Evolutionary conservation across 2,113 vertebrate species (phyloP), one percentile per base, ranked within the genome.

Genomic region (Otocyon megalotis): DNA sequence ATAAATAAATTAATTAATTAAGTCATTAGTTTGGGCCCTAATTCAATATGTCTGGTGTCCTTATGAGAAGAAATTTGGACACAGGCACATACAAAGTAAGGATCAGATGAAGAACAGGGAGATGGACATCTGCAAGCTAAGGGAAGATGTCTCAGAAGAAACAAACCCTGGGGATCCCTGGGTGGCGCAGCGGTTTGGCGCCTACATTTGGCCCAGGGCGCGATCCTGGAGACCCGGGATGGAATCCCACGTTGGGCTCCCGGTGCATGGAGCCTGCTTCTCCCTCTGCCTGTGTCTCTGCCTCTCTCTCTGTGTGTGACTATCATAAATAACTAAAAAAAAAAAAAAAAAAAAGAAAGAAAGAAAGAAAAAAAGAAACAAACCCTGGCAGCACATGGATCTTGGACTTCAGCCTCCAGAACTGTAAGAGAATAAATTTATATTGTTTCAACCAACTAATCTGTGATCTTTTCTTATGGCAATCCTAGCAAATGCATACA

Each of bases 1-100:
- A 43, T 53, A 87, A 83, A 89, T 67, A 81, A 82, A 11, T 65
- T 92, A 74, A 84, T n/a, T n/a, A 90, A 83, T 56, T 26, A 81
- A 24, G 32, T 82, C 79, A 63, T 77, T 35, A 56, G 26, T 8
- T 19, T 87, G 62, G 48, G 35, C 28, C n/a, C 2, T 50, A 81
- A 85, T 85, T 50, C 72, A 87, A 30, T 30, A 67, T 62, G 56
- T 72, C 60, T 94, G 53, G n/a, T 60, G 37, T 86, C 26, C 58
- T 95, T 53, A 32, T 20, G 43, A 87, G 60, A 92, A n/a, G 28
- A 83, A 74, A 93, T 35, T 11, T 69, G 26, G 35, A 28, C 15
- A 83, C 3, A 81, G 24, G 67, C 12, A 60, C 20, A 3, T 28
- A 56, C 30, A 81, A 28, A 76, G 22, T 60, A 26, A 60, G 87